Conservation (phyloP, 1,140 invertebrate species). For the Eumeta japonica region DNA sequence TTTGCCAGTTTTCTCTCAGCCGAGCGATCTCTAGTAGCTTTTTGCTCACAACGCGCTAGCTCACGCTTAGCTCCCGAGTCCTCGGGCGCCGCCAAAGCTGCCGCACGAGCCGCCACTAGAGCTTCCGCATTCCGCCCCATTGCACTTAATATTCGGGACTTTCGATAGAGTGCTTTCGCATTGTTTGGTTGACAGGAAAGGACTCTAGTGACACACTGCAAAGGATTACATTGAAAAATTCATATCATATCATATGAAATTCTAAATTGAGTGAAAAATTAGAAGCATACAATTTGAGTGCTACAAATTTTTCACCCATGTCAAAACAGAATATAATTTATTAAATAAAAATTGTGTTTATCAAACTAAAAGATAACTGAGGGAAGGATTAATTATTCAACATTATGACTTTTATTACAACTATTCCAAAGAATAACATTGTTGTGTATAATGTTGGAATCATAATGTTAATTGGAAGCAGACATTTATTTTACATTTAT, state of each 20-base stretch:
- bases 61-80: constrained; percentile 26
- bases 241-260: background rate
- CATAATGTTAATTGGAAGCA: too few species aligned
- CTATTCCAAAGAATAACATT: too few species aligned
- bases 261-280: background rate
- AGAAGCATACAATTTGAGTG: background rate
- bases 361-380: too few species aligned
- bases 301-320: background rate
- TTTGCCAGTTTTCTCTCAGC: constrained; percentile 30
- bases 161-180: constrained; percentile 85
- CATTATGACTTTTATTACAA: too few species aligned
- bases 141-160: constrained; percentile 60
- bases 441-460: too few species aligned
- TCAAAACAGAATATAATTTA: background rate
- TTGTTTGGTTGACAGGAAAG: constrained; percentile 81
- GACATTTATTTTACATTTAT: too few species aligned
- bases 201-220: constrained; percentile 73
- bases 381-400: too few species aligned
- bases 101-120: constrained; percentile 30
- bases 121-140: constrained; percentile 37
- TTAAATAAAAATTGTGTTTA: background rate
- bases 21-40: constrained; percentile 25
- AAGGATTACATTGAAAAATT: background rate
- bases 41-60: constrained; percentile 28
- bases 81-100: constrained; percentile 28